Base-by-base conservation (phyloP, 2,797 vertebrate genomes). In the Centroberyx gerrardi region DNA sequence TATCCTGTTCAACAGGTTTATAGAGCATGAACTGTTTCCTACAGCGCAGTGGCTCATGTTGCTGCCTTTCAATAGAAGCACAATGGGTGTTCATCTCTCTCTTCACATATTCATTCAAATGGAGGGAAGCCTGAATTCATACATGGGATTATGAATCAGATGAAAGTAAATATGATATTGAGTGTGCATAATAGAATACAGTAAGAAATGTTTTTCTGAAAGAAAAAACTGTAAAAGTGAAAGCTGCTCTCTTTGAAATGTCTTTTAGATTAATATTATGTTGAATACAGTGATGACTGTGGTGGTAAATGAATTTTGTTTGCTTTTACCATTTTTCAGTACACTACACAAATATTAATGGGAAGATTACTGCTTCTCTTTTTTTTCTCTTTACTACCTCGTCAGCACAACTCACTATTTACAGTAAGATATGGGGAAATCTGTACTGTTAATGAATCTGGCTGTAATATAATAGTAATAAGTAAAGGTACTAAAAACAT, bases 1-100 rank as follows among this genome's bases (percentile, higher is more conserved):
- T 53, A 48, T 82, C 87, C 60, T 63, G 76, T 83, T 62, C 4
- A 52, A 83, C 64, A 78, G 78, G 86, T 87, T 91, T 75, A 10
- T 38, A 40, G 17, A 70, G 58, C 31, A 17, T 15, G 29, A 31
- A 42, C 13, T 8, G 44, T 70, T 81, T 75, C 66, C 53, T 56
- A 65, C 68, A 28, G 29, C 33, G 9, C 7, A 29, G 61, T 6
- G 74, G 68, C 75, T 89, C 86, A 85, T 56, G 59, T 90, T 82
- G 71, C 83, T 81, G 8, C 49, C 59, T 56, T 81, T 88, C 71
- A 80, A 68, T 13, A 9, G 48, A 29, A 46, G 68, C 40, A 64
- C 74, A 80, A 78, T 76, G 80, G 71, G 9, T 69, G 72, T 74
- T 74, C 59, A 77, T 68, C 52, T 48, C 42, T 56, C 13, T 80